Percentiles rank a stretch among this genome's conserved stretches.
Conservation (phyloP, 2,113 vertebrate genomes). For the Elephas maximus region DNA sequence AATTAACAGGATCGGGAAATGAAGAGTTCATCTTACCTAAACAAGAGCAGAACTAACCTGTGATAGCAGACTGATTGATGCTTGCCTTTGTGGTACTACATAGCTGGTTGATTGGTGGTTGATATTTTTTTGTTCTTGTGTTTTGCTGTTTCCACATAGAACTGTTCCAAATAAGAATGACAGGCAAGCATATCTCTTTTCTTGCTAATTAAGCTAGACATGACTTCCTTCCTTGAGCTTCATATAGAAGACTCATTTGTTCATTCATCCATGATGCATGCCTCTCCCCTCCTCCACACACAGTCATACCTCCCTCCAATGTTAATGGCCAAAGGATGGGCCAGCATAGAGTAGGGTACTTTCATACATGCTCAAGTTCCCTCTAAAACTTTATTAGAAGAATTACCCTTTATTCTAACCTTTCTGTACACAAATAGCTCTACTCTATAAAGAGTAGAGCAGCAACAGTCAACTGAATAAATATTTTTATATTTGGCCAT, state of each 20-base stretch:
- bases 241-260: slow-evolving; percentile 22
- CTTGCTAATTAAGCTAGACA: slow-evolving; percentile 13
- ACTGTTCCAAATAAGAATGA: slow-evolving; percentile 38
- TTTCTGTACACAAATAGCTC: background rate
- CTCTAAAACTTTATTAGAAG: slow-evolving; percentile 46
- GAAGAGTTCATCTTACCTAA: slow-evolving; percentile 34
- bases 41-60: slow-evolving; percentile 30
- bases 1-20: slow-evolving; percentile 29
- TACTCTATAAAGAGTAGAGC: background rate
- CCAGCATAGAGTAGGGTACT: background rate
- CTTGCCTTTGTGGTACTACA: slow-evolving; percentile 33
- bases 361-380: background rate
- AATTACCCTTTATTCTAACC: slow-evolving; percentile 42
- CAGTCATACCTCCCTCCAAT: background rate
- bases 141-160: slow-evolving; percentile 62
- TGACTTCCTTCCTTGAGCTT: slow-evolving; percentile 18
- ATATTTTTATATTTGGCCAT: slow-evolving; percentile 9
- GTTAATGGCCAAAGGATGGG: background rate
- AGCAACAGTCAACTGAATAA: background rate
- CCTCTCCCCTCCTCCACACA: background rate
- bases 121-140: slow-evolving; percentile 53
- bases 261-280: background rate
- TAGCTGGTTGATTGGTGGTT: slow-evolving; percentile 27
- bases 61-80: slow-evolving; percentile 32
- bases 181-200: background rate